Base-by-base conservation (phyloP, 2,888 invertebrate genomes). In the Tuberolachnus salignus region DNA sequence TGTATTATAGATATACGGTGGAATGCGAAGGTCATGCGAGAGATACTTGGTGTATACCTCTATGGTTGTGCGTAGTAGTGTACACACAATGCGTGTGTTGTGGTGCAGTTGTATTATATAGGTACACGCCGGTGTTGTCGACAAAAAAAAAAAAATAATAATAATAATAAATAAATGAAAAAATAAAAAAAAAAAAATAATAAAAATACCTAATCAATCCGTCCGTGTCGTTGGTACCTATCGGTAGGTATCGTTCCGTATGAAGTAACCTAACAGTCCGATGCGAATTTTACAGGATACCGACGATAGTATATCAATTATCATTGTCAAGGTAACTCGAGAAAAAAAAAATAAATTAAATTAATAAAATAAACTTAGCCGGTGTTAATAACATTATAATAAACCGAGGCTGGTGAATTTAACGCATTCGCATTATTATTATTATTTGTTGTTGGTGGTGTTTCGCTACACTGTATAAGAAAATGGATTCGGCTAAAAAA, bases 1-100 rank as follows among this genome's bases (percentile, higher is more conserved):
- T 78, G 78, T 78, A 34, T 34, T 34, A 34, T 34, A 64, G 64
- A 53, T 73, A 53, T 23, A 69, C 69, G 16, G 42, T 61, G 78
- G 78, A 78, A 78, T 78, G 78, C 59, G 78, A 78, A 78, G 78
- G 78, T 78, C 78, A 67, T 51, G 23, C 21, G 69, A 78, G 66
- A 78, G 78, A 78, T 78, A 78, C 78, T 59, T 78, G 66, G 66
- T 26, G n/a, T 34, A 42, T 26, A 42, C 42, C 4, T 46, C 34
- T 6, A 6, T 34, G 34, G 34, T 53, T 11, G 69, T 69, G 26
- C 26, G 34, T 34, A n/a, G n/a, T 19, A 19, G 19, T 70, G 44
- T 34, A 23, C 44, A 19, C 11, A 59, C 51, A 63, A 63, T 63
- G 61, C n/a, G n/a, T 21, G 53, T 53, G 53, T 49, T 34, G 34